Evolutionary conservation across 2,888 invertebrate genomes (phyloP), one percentile per base, ranked within the genome.

Genomic region (Ophion ellenae): DNA sequence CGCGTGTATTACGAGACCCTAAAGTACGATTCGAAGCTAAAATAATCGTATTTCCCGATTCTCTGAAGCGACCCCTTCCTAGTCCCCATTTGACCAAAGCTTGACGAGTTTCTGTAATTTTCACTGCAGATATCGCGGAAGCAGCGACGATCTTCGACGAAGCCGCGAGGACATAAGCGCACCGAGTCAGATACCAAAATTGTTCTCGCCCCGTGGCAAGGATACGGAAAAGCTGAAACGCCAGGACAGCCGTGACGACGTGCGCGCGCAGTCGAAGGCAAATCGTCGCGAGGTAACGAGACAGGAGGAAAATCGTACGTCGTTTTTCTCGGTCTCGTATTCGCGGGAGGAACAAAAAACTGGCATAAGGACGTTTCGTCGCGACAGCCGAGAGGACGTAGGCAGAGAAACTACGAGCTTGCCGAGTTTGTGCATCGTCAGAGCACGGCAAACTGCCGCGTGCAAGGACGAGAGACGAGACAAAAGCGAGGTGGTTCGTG

Each of bases 111-210:
- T 40, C 40, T 5, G 9, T 40, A 20, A 20, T 11, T 7, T 32
- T 6, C 5, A 17, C 3, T 5, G 17, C 80, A 93, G 93, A 77
- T 93, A 93, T 81, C 90, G 94, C 86, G 93, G 93, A 32, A 94
- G 94, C 79, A 93, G 93, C 14, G 94, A 94, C 86, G 94, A 94
- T 63, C 63, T 94, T 70, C 90, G 94, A n/a, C 81, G 87, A 20
- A 91, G 91, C 69, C 93, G 93, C 79, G 92, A 93, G 45, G 94
- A 94, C 79, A 93, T 93, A 87, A 93, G 91, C 81, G 85, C 90
- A n/a, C 94, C 93, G 28, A 94, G 94, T 89, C 88, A 93, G 76
- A 94, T 94, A 45, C 94, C 94, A n/a, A 94, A 94, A 79, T 83
- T 94, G 40, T 85, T 93, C 17, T 91, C 93, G 0, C 90, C 93